phyloP scores from a whole-genome alignment of 1,140 invertebrate genomes.

The Cecropterus lyciades region DNA sequence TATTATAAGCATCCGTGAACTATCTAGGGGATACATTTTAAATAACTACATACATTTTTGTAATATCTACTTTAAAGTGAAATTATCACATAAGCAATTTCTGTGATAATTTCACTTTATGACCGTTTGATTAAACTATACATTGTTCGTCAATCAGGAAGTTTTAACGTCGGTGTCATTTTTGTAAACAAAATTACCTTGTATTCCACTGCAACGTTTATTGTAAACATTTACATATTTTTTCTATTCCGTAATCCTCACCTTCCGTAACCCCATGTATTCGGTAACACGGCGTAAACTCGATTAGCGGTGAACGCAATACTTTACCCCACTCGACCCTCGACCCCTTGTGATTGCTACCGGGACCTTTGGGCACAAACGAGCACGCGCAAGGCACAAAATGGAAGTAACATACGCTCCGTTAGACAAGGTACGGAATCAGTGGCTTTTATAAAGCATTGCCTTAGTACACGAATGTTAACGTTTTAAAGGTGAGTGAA shows the following conservation, averaged over 20 bases:
- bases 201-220: too few species aligned
- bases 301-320: slow-evolving; percentile 17
- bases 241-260: neutral
- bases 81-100: too few species aligned
- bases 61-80: too few species aligned
- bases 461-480: neutral
- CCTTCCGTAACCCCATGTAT: slow-evolving; percentile 9
- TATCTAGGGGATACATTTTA: too few species aligned
- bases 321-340: slow-evolving; percentile 13
- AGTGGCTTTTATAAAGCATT: neutral
- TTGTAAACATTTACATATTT: neutral
- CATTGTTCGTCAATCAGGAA: too few species aligned
- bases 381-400: neutral
- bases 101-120: too few species aligned
- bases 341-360: slow-evolving; percentile 9
- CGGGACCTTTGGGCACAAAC: neutral
- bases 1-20: too few species aligned
- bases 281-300: slow-evolving; percentile 17
- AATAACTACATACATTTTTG: too few species aligned
- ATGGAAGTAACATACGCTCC: neutral
- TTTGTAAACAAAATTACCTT: too few species aligned
- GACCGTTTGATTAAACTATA: too few species aligned
- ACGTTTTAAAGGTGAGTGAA: too few species aligned
- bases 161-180: too few species aligned
- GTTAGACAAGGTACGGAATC: neutral